These are phyloP conservation scores for Myotis findleyi DNA, from an alignment of 2,797 vertebrate species.

Conservation along the genomic window DNA sequence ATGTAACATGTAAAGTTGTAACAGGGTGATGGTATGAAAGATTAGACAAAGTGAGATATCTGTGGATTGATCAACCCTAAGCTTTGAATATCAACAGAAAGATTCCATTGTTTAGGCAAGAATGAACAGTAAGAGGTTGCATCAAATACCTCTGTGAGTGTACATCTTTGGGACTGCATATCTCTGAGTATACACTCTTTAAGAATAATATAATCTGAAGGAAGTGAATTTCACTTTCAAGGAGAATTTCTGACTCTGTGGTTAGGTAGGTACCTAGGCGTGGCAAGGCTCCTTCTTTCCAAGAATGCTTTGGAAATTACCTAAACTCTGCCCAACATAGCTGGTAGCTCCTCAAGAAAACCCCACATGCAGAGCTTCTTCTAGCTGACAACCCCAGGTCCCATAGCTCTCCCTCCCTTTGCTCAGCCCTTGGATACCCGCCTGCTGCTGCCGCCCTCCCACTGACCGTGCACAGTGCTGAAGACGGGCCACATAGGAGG, in stretches of 20 bases:
- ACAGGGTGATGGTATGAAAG: not conserved
- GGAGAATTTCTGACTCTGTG: not conserved
- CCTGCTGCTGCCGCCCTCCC: constrained; percentile 61
- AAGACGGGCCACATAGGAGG: constrained; percentile 93
- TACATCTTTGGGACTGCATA: not conserved
- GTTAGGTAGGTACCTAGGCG: not conserved
- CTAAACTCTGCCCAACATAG: constrained; percentile 44
- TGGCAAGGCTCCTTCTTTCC: constrained; percentile 39
- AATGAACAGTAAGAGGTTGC: not conserved
- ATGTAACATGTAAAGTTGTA: not conserved
- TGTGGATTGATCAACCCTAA: not conserved
- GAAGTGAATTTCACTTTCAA: not conserved
- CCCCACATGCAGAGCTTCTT: not conserved
- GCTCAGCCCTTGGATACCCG: not conserved
- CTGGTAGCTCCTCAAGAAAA: constrained; percentile 56
- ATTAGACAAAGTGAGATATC: not conserved
- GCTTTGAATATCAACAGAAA: not conserved
- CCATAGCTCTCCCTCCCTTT: constrained; percentile 28
- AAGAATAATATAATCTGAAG: not conserved
- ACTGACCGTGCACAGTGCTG: constrained; percentile 92
- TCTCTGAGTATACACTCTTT: not conserved
- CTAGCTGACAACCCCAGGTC: not conserved
- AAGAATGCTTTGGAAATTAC: constrained; percentile 42
- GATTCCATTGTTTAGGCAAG: not conserved
- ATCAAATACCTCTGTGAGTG: not conserved